Evolutionary conservation across 1,140 invertebrate genomes (phyloP).

Genomic region (Littorina saxatilis): DNA sequence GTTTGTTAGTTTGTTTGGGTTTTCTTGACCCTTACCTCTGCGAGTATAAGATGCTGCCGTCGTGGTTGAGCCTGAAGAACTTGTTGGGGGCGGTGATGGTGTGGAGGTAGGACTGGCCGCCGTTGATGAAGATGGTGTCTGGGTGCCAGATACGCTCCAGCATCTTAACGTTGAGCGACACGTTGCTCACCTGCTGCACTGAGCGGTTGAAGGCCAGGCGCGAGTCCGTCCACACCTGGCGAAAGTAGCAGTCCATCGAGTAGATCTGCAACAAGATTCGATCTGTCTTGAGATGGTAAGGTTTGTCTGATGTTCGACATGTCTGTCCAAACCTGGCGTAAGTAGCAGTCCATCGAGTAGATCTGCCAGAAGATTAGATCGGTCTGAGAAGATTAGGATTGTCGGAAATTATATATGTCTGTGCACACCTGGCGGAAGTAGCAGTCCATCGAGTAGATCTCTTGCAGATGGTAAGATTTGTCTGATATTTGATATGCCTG

Average conservation of each 20-base stretch:
- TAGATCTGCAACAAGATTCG: slow-evolving; percentile 69
- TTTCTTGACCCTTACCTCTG: slow-evolving; percentile 57
- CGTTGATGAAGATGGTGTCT: slow-evolving; percentile 75
- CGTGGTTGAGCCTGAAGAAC: slow-evolving; percentile 69
- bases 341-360: slow-evolving; percentile 72
- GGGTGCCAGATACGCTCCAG: slow-evolving; percentile 69
- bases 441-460: slow-evolving; percentile 72
- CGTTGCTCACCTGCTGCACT: slow-evolving; percentile 47
- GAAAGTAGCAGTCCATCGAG: slow-evolving; percentile 73
- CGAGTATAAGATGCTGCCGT: slow-evolving; percentile 70
- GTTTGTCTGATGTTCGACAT: no score
- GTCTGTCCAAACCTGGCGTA: slow-evolving; percentile 67
- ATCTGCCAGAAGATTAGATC: slow-evolving; percentile 63
- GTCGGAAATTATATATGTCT: no score
- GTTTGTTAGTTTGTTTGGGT: no score
- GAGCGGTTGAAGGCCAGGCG: slow-evolving; percentile 64
- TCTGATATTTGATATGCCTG: no score
- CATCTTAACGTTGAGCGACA: slow-evolving; percentile 63
- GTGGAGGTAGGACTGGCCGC: slow-evolving; percentile 76
- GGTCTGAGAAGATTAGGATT: no score
- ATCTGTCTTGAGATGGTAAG: no score
- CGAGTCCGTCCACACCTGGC: slow-evolving; percentile 68
- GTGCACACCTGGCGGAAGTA: slow-evolving; percentile 72
- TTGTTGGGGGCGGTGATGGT: slow-evolving; percentile 74
- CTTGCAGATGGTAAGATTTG: no score